Evolutionary conservation across 2,888 invertebrate genomes (phyloP), one percentile per base, ranked within the genome.

Genomic region (Beris morrisii): DNA sequence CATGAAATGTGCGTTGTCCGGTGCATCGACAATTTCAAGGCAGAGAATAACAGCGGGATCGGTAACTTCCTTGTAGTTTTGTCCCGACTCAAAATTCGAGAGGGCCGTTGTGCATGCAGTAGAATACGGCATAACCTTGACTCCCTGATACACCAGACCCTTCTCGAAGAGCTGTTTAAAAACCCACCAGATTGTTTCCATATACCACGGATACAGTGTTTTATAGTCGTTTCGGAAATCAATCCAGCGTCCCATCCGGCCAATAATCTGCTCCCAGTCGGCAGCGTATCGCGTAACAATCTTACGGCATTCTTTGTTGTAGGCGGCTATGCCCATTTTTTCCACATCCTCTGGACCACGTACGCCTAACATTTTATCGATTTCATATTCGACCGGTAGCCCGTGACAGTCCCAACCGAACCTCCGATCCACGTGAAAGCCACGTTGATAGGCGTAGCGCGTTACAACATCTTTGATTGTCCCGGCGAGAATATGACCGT

Each of bases 371-470:
- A 86, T 82, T 82, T 95, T 96, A 76, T 95, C 95, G 74, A 95
- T 93, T 84, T 95, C 93, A 81, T 89, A 95, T 78, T 96, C 95
- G 55, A 99, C 96, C 3, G 99, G 99, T 63, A 99, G 83, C 1
- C 99, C 99, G 82, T 99, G 99, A 74, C 95, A 95, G 83, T 97
- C 99, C 99, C 99, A 99, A 2, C 99, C 99, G 82, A 99, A 99
- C 44, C 98, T 83, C 69, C 97, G 86, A 85, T 86, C 98, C 69
- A 87, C 97, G 80, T 97, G 89, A 78, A 85, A 93, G 0, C 97
- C 97, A 83, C 86, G 85, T 79, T 97, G 97, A 77, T 96, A 95
- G 2, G 97, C 97, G 84, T 94, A 98, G 67, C 99, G 85, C 0
- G 98, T 97, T 1, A 99, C 93, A 69, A 97, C 91, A 82, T 99